These are phyloP conservation scores for Scylla paramamosain DNA, from an alignment of 1,140 invertebrate species.

Conservation along the genomic window DNA sequence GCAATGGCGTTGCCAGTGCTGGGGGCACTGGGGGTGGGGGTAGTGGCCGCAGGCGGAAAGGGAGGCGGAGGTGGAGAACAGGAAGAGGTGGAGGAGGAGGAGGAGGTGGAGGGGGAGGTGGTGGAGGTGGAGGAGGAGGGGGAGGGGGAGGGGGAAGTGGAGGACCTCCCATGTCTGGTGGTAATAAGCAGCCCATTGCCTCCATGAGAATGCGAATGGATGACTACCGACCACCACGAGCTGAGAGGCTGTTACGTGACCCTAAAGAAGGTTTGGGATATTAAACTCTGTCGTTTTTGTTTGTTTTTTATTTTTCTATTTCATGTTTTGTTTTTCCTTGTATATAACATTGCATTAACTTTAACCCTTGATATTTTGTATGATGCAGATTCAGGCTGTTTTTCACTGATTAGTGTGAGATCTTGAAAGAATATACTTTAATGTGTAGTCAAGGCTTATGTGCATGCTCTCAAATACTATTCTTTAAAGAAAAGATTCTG, in stretches of 20 bases:
- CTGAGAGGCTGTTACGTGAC: constrained; percentile 61
- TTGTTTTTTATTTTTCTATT: neutral
- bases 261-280: constrained; percentile 63
- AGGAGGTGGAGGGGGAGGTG: constrained; percentile 27
- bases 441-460: too few species aligned
- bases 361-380: too few species aligned
- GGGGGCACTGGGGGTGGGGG: constrained; percentile 38
- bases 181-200: constrained; percentile 74
- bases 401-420: too few species aligned
- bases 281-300: neutral
- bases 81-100: constrained; percentile 52
- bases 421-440: too few species aligned
- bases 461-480: too few species aligned
- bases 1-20: constrained; percentile 39
- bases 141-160: constrained; percentile 44
- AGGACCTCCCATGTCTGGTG: constrained; percentile 66
- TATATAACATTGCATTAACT: too few species aligned
- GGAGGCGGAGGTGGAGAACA: neutral
- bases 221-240: constrained; percentile 75
- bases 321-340: too few species aligned
- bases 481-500: too few species aligned
- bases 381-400: too few species aligned
- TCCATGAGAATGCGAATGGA: constrained; percentile 78
- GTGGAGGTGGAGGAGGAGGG: constrained; percentile 55
- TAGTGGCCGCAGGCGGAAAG: neutral